phyloP scores from a whole-genome alignment of 2,113 vertebrate species.

The Colius striatus region DNA sequence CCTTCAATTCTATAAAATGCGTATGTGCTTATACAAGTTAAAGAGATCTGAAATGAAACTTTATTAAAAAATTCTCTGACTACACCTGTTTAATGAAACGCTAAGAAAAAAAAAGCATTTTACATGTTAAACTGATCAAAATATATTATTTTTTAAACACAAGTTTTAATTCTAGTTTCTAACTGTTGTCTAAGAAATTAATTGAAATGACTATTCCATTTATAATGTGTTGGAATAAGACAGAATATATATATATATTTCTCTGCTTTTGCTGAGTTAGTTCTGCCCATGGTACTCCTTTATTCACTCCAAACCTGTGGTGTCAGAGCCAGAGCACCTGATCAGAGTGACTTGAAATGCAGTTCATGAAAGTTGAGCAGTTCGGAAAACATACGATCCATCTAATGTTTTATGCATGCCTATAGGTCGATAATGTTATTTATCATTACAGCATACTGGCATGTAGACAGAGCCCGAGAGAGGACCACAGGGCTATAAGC shows the following conservation, averaged over 20 bases:
- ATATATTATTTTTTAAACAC: neutral
- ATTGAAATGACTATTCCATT: neutral
- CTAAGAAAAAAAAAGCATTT: neutral
- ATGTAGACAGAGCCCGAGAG: conserved; percentile 15
- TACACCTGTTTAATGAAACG: neutral
- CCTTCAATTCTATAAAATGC: neutral
- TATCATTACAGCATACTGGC: conserved; percentile 50
- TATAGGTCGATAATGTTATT: conserved; percentile 53
- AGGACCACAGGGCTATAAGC: conserved; percentile 14
- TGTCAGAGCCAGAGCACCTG: neutral
- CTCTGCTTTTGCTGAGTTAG: neutral
- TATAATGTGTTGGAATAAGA: neutral
- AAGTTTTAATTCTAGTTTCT: neutral
- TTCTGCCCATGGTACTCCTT: neutral
- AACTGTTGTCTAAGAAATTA: neutral
- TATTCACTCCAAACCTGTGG: neutral
- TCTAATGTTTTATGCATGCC: conserved; percentile 63
- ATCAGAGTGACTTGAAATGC: conserved; percentile 31
- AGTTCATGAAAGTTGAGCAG: conserved; percentile 28
- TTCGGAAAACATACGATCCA: neutral
- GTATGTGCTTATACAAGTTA: neutral
- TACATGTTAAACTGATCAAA: neutral
- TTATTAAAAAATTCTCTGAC: neutral
- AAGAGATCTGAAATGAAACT: neutral
- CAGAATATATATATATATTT: neutral